Base-by-base conservation (phyloP, 2,888 invertebrate species). In the Eustalomyia histrio region DNA sequence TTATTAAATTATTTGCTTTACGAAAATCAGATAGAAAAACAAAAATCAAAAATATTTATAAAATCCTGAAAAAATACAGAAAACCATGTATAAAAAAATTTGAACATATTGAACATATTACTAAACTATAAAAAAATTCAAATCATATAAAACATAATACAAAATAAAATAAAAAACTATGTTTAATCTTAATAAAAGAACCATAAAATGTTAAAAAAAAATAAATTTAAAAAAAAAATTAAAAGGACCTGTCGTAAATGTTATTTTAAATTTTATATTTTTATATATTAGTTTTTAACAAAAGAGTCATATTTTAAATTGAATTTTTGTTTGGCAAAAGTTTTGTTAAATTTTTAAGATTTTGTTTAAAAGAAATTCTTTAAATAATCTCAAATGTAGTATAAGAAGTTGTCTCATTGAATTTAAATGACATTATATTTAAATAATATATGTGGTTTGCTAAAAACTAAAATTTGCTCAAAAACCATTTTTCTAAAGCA, bases 61-160 rank as follows among this genome's bases (percentile, higher is more conserved):
- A 76, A 71, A 74, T 78, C 73, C 68, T 78, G 69, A 69, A 68
- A 17, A 39, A 86, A 75, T 68, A 76, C 76, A 75, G 71, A 67
- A 69, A 74, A 74, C 64, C 55, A 29, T 65, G 82, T 72, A 76
- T 63, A 76, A 73, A 29, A 24, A 29, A 73, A 10, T 60, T 68
- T 64, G 68, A 78, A 64, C 64, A 80, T 71, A 76, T 71, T 75
- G 58, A 76, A 76, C 24, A 76, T 65, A 80, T 57, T 64, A 67
- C 2, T 18, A 53, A 57, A 57, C 24, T 60, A 53, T 16, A 76
- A 43, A 76, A n/a, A 64, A 8, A 55, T 61, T 61, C 61, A 50
- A 50, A 67, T 29, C 33, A 39, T 39, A 39, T 39, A 73, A 84
- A 80, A 53, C 83, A 72, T 82, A 68, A 65, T 7, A 7, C 29